phyloP scores from a whole-genome alignment of 2,113 vertebrate genomes.

The Spheniscus mendiculus region DNA sequence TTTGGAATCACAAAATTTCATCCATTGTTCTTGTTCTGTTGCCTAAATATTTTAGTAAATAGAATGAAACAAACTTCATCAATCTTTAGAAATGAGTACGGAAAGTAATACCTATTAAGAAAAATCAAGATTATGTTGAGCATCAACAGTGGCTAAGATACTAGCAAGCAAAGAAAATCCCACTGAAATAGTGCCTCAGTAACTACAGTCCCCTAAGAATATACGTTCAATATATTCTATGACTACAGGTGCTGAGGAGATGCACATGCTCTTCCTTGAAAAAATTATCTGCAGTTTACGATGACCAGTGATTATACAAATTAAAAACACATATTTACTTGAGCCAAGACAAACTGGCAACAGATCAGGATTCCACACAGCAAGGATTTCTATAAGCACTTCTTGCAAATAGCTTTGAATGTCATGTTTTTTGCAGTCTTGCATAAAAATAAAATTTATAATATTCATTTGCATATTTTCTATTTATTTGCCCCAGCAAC shows the following conservation, averaged over 20 bases:
- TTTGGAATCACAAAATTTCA: background rate
- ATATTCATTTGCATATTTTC: background rate
- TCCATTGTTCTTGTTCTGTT: background rate
- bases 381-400: background rate
- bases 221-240: background rate
- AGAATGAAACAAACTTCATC: background rate
- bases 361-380: background rate
- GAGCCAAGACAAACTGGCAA: background rate
- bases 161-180: background rate
- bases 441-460: background rate
- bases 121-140: background rate
- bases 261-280: background rate
- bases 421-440: background rate
- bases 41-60: constrained; percentile 8
- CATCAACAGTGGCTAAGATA: background rate
- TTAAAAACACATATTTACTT: background rate
- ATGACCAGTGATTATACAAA: background rate
- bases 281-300: background rate
- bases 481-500: background rate
- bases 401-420: background rate
- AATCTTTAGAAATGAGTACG: background rate
- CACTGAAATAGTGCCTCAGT: background rate
- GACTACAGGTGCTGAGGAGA: background rate
- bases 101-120: background rate
- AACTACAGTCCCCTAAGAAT: background rate